Base-by-base conservation (phyloP, 2,888 invertebrate species). In the Drosophila quinaria region DNA sequence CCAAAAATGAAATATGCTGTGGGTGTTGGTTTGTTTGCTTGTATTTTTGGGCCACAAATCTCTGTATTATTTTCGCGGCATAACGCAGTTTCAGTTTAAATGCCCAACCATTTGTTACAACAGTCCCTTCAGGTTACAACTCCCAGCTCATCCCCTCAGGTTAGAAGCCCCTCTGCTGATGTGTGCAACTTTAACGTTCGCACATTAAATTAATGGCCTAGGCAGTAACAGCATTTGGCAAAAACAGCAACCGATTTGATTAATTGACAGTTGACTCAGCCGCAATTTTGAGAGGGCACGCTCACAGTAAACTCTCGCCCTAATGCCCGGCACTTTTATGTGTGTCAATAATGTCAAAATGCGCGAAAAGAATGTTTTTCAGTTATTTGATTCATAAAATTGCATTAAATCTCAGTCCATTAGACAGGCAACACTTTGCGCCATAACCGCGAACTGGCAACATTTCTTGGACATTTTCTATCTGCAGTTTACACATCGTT, bases 211-310 rank as follows among this genome's bases (percentile, higher is more conserved):
- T 82, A 72, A 87, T 89, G 82, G 76, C 70, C 60, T 19, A 71
- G 67, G 31, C 74, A 58, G 49, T 13, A 46, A n/a, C 39, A 66
- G n/a, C 79, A 59, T 73, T 75, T 65, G 63, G 62, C 64, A 61
- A 61, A 54, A 56, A 22, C 56, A 64, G 61, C 67, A 62, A 50
- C 64, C 52, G 70, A 82, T 81, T 85, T 88, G 90, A 88, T 88
- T 88, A 88, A 88, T 88, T 87, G 90, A 66, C 90, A 79, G 82
- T 77, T 79, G 80, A 86, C 74, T 86, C 88, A 76, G 81, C 90
- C 68, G 42, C 64, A 77, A 77, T 73, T 76, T 71, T 44, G 44
- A 65, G 56, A n/a, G 46, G 33, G 19, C 31, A 19, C 55, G 29
- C 19, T 19, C 58, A 42, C 55, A 44, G 55, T 55, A 44, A 22